Conservation (phyloP, 2,113 vertebrate genomes). For the Loxodonta africana region DNA sequence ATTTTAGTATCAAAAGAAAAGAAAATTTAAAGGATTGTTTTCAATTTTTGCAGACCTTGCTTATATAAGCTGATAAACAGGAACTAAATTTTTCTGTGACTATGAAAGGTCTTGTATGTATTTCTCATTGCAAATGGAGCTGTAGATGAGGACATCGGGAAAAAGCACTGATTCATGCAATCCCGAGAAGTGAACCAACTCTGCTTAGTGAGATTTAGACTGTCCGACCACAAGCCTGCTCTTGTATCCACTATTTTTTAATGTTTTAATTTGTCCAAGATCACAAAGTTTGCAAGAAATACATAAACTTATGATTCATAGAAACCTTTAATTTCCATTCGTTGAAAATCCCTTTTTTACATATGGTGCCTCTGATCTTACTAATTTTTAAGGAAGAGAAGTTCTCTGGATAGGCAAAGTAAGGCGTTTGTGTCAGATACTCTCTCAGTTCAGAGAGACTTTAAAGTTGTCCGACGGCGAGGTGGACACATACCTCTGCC, state of each 20-base stretch:
- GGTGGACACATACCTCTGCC: background rate
- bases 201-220: background rate
- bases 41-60: slow-evolving; percentile 37
- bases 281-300: background rate
- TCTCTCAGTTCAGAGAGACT: background rate
- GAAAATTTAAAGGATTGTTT: background rate
- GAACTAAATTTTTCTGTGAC: slow-evolving; percentile 5
- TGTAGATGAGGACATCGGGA: background rate
- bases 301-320: background rate
- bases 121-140: background rate
- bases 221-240: background rate
- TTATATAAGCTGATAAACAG: slow-evolving; percentile 40
- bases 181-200: background rate
- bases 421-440: background rate
- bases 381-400: background rate
- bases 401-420: background rate
- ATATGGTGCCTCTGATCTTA: background rate
- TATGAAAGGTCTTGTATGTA: background rate
- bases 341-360: background rate
- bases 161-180: background rate
- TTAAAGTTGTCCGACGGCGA: background rate
- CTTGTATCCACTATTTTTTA: background rate
- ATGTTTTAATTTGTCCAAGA: slow-evolving; percentile 9
- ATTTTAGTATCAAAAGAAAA: background rate
- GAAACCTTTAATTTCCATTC: background rate